phyloP scores from a whole-genome alignment of 1,140 invertebrate species.

The Drosophila ficusphila region DNA sequence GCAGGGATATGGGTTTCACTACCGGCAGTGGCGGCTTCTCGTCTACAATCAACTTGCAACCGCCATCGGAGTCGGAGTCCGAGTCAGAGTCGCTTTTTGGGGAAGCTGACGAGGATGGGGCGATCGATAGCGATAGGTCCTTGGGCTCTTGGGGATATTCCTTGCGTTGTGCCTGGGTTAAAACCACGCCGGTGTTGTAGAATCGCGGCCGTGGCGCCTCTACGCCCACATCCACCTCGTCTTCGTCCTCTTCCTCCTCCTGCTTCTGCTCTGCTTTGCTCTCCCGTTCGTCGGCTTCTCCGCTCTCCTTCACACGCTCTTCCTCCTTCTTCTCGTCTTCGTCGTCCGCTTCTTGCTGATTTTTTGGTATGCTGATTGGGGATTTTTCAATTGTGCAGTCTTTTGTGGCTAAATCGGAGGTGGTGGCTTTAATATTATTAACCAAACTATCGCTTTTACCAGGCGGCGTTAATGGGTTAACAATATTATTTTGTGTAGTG shows the following conservation, averaged over 20 bases:
- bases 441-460: slow-evolving; percentile 18
- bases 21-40: slow-evolving; percentile 85
- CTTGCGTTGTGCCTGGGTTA: slow-evolving; percentile 91
- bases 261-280: not conserved
- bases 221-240: slow-evolving; percentile 56
- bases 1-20: slow-evolving; percentile 77
- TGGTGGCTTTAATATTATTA: slow-evolving; percentile 24
- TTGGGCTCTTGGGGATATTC: slow-evolving; percentile 86
- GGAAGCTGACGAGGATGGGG: slow-evolving; percentile 18
- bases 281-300: not conserved
- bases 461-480: slow-evolving; percentile 24
- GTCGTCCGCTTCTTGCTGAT: slow-evolving; percentile 35
- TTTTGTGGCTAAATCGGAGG: slow-evolving; percentile 62
- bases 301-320: slow-evolving; percentile 2
- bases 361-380: slow-evolving; percentile 65
- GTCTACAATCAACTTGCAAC: slow-evolving; percentile 84
- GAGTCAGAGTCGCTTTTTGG: slow-evolving; percentile 13
- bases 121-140: not conserved
- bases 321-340: slow-evolving; percentile 17
- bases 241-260: slow-evolving; percentile 45
- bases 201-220: slow-evolving; percentile 86
- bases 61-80: slow-evolving; percentile 69
- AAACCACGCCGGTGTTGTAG: slow-evolving; percentile 87
- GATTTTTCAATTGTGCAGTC: slow-evolving; percentile 58
- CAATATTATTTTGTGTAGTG: slow-evolving; percentile 12